Evolutionary conservation across 2,888 invertebrate species (phyloP), one percentile per base, ranked within the genome.

Genomic region (Lithophane semibrunnea): DNA sequence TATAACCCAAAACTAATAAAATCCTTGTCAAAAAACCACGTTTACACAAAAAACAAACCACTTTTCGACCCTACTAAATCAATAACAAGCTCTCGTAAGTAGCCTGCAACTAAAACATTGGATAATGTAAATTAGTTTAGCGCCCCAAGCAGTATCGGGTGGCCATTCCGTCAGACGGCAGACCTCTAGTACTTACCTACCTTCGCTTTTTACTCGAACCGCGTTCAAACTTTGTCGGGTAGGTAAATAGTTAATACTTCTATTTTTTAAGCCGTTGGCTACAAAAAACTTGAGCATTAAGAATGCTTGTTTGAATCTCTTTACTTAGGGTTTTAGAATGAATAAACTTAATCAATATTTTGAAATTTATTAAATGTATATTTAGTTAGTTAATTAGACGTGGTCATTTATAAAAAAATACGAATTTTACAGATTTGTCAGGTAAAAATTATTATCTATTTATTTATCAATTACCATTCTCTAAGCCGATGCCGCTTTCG

Each of bases 101-200:
- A 73, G 64, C 60, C 49, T 63, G 79, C 72, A 74, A 75, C 72
- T 67, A 71, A 80, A 85, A 80, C 77, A 85, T 83, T 85, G 86
- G 77, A 77, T 74, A 68, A 83, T 77, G 73, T 75, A 75, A 85
- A 80, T 85, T 75, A 80, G 83, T 83, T 80, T 61, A 85, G 77
- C 73, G 77, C 75, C 75, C 60, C 67, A 47, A 76, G 76, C 74
- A 70, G 78, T 82, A 84, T 78, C 79, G 65, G 60, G 68, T 84
- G 72, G 73, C 73, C 63, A 63, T 80, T 69, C 82, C 72, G n/a
- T 69, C 61, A 77, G 78, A 66, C 71, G 75, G 60, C 64, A 52
- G 75, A 78, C 74, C 65, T 61, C 71, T 49, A 63, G n/a, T 77
- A 69, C 24, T 18, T 37, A 24, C 21, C 52, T 76, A 73, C 66